These are phyloP conservation scores for Melipona quadrifasciata DNA, from an alignment of 1,140 invertebrate species.

Conservation along the genomic window DNA sequence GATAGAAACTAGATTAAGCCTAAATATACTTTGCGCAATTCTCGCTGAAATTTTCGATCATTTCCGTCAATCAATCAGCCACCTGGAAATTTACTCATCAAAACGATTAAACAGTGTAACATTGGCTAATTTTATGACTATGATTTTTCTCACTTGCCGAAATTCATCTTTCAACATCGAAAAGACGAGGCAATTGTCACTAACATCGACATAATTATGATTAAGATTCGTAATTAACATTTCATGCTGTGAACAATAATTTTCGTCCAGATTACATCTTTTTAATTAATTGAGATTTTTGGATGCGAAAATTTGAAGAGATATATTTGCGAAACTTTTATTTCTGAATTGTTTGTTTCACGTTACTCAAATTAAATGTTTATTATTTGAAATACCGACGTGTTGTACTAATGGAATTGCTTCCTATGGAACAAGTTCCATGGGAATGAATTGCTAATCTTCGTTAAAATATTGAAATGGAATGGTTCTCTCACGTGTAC, in stretches of 20 bases:
- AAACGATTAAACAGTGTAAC: background rate
- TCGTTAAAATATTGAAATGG: background rate
- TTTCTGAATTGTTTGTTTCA: background rate
- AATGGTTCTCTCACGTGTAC: background rate
- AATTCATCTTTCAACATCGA: background rate
- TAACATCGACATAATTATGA: background rate
- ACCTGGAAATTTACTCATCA: background rate
- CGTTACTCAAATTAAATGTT: background rate
- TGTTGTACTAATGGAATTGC: too few relatives aligned
- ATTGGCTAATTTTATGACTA: background rate
- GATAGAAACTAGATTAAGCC: background rate
- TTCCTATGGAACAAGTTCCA: background rate
- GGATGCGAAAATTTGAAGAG: too few relatives aligned
- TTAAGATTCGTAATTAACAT: background rate
- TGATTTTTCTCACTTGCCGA: background rate
- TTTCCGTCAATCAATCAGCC: background rate
- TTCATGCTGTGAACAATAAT: too few relatives aligned
- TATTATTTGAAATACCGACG: background rate
- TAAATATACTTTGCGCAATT: background rate
- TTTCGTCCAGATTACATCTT: too few relatives aligned
- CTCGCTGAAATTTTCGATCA: background rate
- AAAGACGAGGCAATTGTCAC: background rate
- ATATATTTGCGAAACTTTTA: too few relatives aligned
- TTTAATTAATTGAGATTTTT: too few relatives aligned
- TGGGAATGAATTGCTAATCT: background rate